These are phyloP conservation scores for Acrossocheilus fasciatus DNA, from an alignment of 2,797 vertebrate genomes.

Conservation along the genomic window DNA sequence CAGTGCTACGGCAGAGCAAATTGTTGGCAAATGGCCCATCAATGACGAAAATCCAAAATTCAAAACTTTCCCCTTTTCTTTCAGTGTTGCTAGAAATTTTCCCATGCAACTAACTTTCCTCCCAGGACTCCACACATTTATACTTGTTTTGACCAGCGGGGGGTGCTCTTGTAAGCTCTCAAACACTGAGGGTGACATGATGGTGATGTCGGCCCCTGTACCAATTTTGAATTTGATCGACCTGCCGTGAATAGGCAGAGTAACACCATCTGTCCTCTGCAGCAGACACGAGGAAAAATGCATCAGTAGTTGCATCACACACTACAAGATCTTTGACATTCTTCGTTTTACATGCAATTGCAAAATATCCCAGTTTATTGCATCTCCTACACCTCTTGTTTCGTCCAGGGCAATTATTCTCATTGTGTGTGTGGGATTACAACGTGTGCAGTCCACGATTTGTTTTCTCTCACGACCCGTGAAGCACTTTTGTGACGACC, in stretches of 20 bases:
- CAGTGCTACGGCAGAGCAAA: slow-evolving; percentile 21
- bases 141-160: not conserved
- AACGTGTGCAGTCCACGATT: not conserved
- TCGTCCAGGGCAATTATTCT: not conserved
- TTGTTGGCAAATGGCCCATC: slow-evolving; percentile 28
- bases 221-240: slow-evolving; percentile 26
- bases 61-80: no score
- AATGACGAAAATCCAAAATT: no score
- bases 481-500: not conserved
- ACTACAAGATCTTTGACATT: not conserved
- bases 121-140: slow-evolving; percentile 4
- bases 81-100: no score
- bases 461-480: not conserved
- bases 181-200: slow-evolving; percentile 12
- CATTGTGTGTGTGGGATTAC: not conserved
- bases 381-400: not conserved
- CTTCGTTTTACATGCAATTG: not conserved
- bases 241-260: not conserved
- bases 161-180: not conserved
- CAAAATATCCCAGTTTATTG: not conserved
- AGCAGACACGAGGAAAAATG: not conserved
- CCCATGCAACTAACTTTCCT: not conserved
- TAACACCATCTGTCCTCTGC: not conserved
- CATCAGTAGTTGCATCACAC: not conserved
- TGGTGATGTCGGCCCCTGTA: slow-evolving; percentile 8